Conservation (phyloP, 2,113 vertebrate species). For the Perccottus glenii region DNA sequence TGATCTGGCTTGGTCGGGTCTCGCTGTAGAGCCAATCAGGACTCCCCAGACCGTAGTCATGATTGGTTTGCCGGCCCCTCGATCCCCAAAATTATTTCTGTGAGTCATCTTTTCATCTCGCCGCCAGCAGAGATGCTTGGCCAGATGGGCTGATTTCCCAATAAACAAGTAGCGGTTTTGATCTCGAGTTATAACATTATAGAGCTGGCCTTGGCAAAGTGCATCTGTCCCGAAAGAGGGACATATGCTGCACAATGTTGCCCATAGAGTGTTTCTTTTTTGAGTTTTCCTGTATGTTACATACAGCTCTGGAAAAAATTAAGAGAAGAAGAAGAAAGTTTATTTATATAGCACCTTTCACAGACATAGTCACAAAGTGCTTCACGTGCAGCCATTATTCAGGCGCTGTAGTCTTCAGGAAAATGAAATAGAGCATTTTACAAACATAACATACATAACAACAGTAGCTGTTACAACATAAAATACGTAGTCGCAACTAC, state of each 20-base stretch:
- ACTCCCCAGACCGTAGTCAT: slow-evolving; percentile 56
- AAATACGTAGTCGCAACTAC: too few relatives aligned
- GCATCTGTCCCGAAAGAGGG: slow-evolving; percentile 32
- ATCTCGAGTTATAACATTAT: slow-evolving; percentile 55
- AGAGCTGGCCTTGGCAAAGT: slow-evolving; percentile 42
- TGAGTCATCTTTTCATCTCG: slow-evolving; percentile 67
- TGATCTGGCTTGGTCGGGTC: slow-evolving; percentile 54
- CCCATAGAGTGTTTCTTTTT: slow-evolving; percentile 24
- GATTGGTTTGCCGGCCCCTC: slow-evolving; percentile 59
- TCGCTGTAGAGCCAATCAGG: slow-evolving; percentile 43
- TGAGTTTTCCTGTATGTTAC: slow-evolving; percentile 31
- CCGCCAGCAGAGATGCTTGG: slow-evolving; percentile 58
- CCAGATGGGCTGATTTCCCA: slow-evolving; percentile 69
- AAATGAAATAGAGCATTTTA: too few relatives aligned
- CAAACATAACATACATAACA: too few relatives aligned
- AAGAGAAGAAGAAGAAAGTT: too few relatives aligned
- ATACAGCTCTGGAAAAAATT: too few relatives aligned
- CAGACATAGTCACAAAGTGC: too few relatives aligned
- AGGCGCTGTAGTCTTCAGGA: too few relatives aligned
- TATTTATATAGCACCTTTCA: too few relatives aligned
- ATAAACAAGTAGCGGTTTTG: slow-evolving; percentile 69
- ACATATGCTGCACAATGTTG: slow-evolving; percentile 27
- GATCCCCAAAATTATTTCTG: slow-evolving; percentile 57
- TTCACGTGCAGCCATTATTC: too few relatives aligned
- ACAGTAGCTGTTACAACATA: too few relatives aligned